These are phyloP conservation scores for Himalopsyche japonica DNA, from an alignment of 2,888 invertebrate genomes.

Conservation along the genomic window DNA sequence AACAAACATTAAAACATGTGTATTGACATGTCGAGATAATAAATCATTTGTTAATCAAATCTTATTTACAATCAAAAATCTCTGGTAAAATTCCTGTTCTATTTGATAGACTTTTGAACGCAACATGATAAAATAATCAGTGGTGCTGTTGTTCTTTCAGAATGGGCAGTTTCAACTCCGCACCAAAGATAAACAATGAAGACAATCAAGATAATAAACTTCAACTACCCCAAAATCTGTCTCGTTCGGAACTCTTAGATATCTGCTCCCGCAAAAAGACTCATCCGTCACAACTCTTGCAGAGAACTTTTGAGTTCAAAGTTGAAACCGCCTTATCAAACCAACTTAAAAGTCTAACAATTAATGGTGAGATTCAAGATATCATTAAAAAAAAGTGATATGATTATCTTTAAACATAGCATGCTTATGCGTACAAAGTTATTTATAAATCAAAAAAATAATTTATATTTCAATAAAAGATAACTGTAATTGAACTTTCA, in stretches of 20 bases:
- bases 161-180: constrained; percentile 75
- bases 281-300: constrained; percentile 6
- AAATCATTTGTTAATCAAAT: too few relatives aligned
- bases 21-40: too few relatives aligned
- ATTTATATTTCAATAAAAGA: background rate
- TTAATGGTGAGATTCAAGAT: background rate
- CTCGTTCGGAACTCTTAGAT: constrained; percentile 57
- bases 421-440: background rate
- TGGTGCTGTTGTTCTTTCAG: constrained; percentile 50
- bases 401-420: background rate
- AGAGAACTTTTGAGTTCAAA: constrained; percentile 10
- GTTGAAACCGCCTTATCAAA: background rate
- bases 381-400: background rate
- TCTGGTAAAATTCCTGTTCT: too few relatives aligned
- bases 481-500: background rate
- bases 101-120: too few relatives aligned
- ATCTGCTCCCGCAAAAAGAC: constrained; percentile 22
- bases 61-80: too few relatives aligned
- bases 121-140: too few relatives aligned
- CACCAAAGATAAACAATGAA: constrained; percentile 66
- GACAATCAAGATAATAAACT: constrained; percentile 65
- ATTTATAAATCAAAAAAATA: background rate
- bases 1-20: too few relatives aligned
- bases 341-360: constrained; percentile 3
- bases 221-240: constrained; percentile 53